Percentiles rank a stretch among this genome's conserved stretches.
These are phyloP conservation scores for Mamestra brassicae DNA, from an alignment of 2,888 invertebrate genomes.

Conservation along the genomic window DNA sequence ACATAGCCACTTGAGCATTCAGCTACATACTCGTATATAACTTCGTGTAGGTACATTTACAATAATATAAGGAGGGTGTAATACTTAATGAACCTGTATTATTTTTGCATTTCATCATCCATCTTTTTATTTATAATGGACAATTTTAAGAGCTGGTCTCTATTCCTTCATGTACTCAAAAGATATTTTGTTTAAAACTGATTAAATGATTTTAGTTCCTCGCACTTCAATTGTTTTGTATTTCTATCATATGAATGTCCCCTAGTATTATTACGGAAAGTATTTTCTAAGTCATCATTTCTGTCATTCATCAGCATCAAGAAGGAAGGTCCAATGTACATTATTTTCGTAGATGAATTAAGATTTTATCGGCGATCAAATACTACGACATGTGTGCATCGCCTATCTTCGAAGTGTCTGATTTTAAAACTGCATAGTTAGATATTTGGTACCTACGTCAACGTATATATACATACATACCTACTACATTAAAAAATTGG, in stretches of 20 bases:
- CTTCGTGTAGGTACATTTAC: slow-evolving; percentile 64
- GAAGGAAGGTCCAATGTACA: slow-evolving; percentile 77
- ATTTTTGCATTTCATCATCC: slow-evolving; percentile 86
- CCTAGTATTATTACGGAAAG: slow-evolving; percentile 77
- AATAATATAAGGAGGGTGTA: slow-evolving; percentile 70
- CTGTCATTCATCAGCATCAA: slow-evolving; percentile 72
- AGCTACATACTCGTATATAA: slow-evolving; percentile 59
- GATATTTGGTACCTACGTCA: slow-evolving; percentile 69
- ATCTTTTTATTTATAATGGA: slow-evolving; percentile 76
- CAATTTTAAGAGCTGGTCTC: slow-evolving; percentile 88
- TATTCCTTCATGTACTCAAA: slow-evolving; percentile 87
- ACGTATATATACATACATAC: slow-evolving; percentile 74
- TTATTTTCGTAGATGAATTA: slow-evolving; percentile 87
- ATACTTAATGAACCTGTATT: slow-evolving; percentile 81
- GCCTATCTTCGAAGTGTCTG: slow-evolving; percentile 82
- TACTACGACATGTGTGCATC: slow-evolving; percentile 72
- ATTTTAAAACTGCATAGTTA: slow-evolving; percentile 73
- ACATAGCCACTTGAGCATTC: slow-evolving; percentile 58
- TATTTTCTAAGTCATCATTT: slow-evolving; percentile 69
- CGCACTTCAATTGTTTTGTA: slow-evolving; percentile 75
- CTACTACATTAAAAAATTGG: slow-evolving; percentile 76
- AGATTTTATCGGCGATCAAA: slow-evolving; percentile 81
- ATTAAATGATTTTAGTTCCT: slow-evolving; percentile 79
- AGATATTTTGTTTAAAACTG: slow-evolving; percentile 79
- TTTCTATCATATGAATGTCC: slow-evolving; percentile 70